Evolutionary conservation across 2,797 vertebrate species (phyloP), one percentile per base, ranked within the genome.

Genomic region (Sebastolobus altivelis): DNA sequence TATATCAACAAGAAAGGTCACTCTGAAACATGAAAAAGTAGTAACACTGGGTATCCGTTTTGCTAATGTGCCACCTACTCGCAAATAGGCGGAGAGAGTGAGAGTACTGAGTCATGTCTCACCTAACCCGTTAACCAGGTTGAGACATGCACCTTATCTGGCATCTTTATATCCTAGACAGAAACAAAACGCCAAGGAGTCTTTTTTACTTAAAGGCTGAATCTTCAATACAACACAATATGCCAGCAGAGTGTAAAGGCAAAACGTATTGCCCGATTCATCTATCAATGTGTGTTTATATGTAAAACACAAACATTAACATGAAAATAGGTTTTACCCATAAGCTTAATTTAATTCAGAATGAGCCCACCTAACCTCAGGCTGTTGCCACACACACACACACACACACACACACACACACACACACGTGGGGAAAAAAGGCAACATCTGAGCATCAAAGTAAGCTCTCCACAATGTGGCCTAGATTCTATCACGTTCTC

Each of bases 401-500:
- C 6, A 35, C 20, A 35, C 49, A 62, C 60, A 40, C 16, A 46
- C 4, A 46, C 16, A n/a, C n/a, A 35, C 20, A 35, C 49, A 62
- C 60, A 40, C 16, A 46, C 4, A 46, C 16, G 12, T 22, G 16
- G 18, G 3, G 3, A 1, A 58, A 65, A 46, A 46, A 31, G 60
- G 33, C 35, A 68, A 70, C 70, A 86, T 84, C 68, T 68, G 70
- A 87, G 86, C 81, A 86, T 92, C 87, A 90, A 87, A 88, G 79
- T 77, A 67, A 82, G 61, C 77, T 73, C 77, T 85, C 70, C 76
- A 80, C 81, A 89, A 77, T 56, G 80, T 90, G 88, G 80, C 90
- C 91, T 91, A 90, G 87, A 92, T 92, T 87, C 73, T 74, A 86
- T 86, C 81, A 72, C 55, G 6, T 71, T 88, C 81, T 72, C 77